Conservation (phyloP, 2,888 invertebrate genomes). For the Cheilosia urbana region DNA sequence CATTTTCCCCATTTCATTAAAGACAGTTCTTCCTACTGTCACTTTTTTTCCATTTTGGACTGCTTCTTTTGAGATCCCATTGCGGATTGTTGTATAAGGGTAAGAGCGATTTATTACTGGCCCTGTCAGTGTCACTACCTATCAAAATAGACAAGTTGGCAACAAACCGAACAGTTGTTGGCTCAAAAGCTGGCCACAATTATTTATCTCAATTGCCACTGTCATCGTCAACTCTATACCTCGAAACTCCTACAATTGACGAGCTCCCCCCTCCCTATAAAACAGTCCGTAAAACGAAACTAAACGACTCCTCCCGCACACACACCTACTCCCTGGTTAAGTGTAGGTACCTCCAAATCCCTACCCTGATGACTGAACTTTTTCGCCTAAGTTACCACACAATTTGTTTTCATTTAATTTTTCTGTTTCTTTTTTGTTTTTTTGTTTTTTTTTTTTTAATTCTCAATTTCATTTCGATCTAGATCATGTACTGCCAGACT, state of each 20-base stretch:
- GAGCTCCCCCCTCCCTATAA: neutral
- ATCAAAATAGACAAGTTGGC: neutral
- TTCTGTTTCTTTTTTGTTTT: conserved; percentile 51
- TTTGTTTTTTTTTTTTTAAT: conserved; percentile 59
- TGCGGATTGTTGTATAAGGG: too few relatives aligned
- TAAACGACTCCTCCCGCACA: conserved; percentile 14
- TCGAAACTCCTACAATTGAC: neutral
- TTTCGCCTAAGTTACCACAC: conserved; percentile 3
- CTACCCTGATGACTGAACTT: conserved; percentile 34
- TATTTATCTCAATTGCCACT: conserved; percentile 13
- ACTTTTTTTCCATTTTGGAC: too few relatives aligned
- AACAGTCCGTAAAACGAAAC: conserved; percentile 46
- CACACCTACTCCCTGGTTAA: neutral
- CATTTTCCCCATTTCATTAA: too few relatives aligned
- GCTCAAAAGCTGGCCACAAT: conserved; percentile 18
- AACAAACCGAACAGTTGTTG: neutral
- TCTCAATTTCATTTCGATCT: conserved; percentile 75
- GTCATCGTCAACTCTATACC: conserved; percentile 14
- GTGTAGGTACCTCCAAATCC: neutral
- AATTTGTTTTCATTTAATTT: conserved; percentile 33
- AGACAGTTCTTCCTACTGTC: too few relatives aligned
- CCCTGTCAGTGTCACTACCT: neutral
- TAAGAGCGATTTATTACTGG: neutral
- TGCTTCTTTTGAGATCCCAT: too few relatives aligned
- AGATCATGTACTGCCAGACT: conserved; percentile 77